A percentile compares a stretch with the other conserved stretches of the same genome.
Evolutionary conservation across 2,113 vertebrate genomes (phyloP).

Genomic region (Paratilapia polleni): DNA sequence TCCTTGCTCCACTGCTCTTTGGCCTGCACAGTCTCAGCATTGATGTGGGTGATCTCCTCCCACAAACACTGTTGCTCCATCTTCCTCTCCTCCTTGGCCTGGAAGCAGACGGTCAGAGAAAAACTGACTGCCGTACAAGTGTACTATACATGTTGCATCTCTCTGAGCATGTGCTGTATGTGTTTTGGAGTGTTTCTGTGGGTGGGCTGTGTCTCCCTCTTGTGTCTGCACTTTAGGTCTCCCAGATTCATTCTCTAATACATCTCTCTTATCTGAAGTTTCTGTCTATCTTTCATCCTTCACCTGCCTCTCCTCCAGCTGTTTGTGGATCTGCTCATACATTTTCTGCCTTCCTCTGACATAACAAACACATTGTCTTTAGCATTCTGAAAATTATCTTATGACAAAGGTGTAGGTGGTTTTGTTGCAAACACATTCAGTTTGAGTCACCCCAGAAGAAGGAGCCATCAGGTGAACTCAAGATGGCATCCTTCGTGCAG

Average conservation of each 20-base stretch:
- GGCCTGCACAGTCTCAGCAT: conserved; percentile 75
- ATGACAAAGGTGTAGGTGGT: not conserved
- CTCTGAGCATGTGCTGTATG: too few relatives aligned
- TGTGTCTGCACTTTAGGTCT: conserved; percentile 81
- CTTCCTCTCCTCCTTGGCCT: conserved; percentile 82
- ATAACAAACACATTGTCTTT: not conserved
- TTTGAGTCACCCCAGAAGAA: too few relatives aligned
- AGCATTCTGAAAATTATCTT: not conserved
- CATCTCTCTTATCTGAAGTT: too few relatives aligned
- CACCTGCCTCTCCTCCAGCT: conserved; percentile 76
- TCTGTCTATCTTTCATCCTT: conserved; percentile 77
- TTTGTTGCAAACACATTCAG: too few relatives aligned
- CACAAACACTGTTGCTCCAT: conserved; percentile 81
- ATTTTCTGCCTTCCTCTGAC: conserved; percentile 84
- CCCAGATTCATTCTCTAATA: conserved; percentile 83
- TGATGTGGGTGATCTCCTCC: conserved; percentile 83
- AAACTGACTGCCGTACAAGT: not conserved
- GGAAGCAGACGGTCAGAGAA: not conserved
- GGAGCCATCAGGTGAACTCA: too few relatives aligned
- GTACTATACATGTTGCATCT: too few relatives aligned
- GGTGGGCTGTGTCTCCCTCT: not conserved
- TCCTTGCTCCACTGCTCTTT: conserved; percentile 79
- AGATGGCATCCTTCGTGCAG: too few relatives aligned
- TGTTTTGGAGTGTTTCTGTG: too few relatives aligned
- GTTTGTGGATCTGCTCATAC: conserved; percentile 83